These are phyloP conservation scores for Drosophila prostipennis DNA, from an alignment of 2,888 invertebrate genomes.

Conservation along the genomic window DNA sequence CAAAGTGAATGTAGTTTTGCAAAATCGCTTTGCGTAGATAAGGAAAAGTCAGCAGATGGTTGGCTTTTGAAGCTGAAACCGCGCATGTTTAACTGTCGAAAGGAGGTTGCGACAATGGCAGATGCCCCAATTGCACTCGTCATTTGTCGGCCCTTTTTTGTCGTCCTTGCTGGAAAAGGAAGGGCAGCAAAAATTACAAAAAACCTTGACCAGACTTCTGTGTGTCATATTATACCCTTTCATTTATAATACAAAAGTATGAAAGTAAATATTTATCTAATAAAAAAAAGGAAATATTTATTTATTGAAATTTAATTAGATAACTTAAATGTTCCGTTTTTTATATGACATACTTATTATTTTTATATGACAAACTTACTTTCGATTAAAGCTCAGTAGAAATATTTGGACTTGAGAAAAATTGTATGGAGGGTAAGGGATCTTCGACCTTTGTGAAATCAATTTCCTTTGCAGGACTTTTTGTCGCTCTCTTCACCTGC, in stretches of 20 bases:
- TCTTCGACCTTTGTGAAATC: not conserved
- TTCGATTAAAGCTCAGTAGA: too few species aligned
- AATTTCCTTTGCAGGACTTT: constrained; percentile 9
- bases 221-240: constrained; percentile 9
- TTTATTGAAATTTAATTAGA: too few species aligned
- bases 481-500: constrained; percentile 54
- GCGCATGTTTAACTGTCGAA: constrained; percentile 58
- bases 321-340: too few species aligned
- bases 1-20: constrained; percentile 63
- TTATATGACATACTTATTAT: too few species aligned
- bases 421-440: not conserved
- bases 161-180: not conserved
- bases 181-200: constrained; percentile 1
- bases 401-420: too few species aligned
- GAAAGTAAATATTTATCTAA: not conserved
- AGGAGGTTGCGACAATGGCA: constrained; percentile 27
- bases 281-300: too few species aligned
- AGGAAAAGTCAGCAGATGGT: constrained; percentile 64
- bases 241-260: not conserved
- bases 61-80: constrained; percentile 3
- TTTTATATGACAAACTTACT: too few species aligned
- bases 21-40: constrained; percentile 70
- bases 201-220: constrained; percentile 1
- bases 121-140: constrained; percentile 65
- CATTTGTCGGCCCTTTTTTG: constrained; percentile 58